Base-by-base conservation (phyloP, 2,797 vertebrate genomes). In the Propithecus perrieri region DNA sequence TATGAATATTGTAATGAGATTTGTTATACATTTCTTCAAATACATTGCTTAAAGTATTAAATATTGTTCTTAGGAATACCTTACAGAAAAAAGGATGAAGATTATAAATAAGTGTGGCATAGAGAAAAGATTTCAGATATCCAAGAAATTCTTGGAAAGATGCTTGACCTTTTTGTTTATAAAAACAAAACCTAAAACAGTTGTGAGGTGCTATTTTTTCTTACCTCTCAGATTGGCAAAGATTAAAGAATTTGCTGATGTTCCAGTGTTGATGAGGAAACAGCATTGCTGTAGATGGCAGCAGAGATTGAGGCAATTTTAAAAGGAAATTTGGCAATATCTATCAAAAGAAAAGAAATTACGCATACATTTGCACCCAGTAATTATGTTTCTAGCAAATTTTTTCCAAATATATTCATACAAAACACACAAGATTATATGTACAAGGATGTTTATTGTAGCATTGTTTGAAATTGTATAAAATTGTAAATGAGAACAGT, bases 1-100 rank as follows among this genome's bases (percentile, higher is more conserved):
- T 95, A 63, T 95, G 24, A 95, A 53, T 78, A 63, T 92, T 85
- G 71, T 91, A 61, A 71, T 84, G 85, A 95, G 86, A 28, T 41
- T 72, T 85, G 14, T 80, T 93, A 61, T 15, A 53, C 12, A 46
- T 85, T 90, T 94, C 26, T 74, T 96, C 28, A 81, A 79, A 53
- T 50, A 13, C 20, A 41, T 71, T 74, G 38, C 43, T 94, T 95
- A 69, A 89, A 78, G 43, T 92, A 69, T 69, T 96, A 71, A 89
- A 41, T 92, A 55, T 61, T 91, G 33, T 80, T 96, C 33, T 94
- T 90, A 93, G 41, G n/a, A 81, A 55, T 87, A 78, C 9, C 13
- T 86, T 24, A 20, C 38, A 30, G 41, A 53, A 89, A 67, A 71
- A 74, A 85, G 35, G 35, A 33, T 61, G 53, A 20, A 94, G 71